Evolutionary conservation across 2,888 invertebrate genomes (phyloP).

Genomic region (Nasonovia ribisnigri): DNA sequence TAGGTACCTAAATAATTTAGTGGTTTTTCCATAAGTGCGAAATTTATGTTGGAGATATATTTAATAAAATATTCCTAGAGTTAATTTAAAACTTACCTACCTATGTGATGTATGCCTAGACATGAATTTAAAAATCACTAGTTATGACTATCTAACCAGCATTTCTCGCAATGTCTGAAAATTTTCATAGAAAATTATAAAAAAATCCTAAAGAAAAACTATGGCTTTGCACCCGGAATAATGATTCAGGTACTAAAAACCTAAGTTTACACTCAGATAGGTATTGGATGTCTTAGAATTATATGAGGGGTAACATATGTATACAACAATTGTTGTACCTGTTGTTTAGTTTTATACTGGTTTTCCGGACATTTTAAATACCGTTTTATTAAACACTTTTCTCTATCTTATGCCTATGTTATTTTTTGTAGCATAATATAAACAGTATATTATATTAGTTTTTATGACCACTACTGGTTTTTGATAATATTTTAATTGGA

Average conservation of each 20-base stretch:
- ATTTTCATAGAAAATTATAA: not conserved
- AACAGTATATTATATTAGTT: no score
- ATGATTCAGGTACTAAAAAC: not conserved
- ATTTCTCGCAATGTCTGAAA: fast-evolving
- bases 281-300: not conserved
- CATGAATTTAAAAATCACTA: not conserved
- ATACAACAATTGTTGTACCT: not conserved
- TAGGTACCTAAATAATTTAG: no score
- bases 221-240: not conserved
- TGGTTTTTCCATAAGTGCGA: not conserved
- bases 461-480: no score
- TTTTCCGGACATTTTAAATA: not conserved
- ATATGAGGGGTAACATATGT: no score
- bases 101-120: not conserved
- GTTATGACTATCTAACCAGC: not conserved
- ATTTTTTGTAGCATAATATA: not conserved
- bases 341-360: not conserved
- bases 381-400: not conserved
- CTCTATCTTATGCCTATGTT: not conserved
- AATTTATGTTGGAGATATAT: not conserved
- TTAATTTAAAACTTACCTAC: not conserved
- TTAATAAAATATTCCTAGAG: not conserved
- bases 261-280: not conserved
- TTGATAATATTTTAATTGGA: not conserved
- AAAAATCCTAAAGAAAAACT: not conserved